Base-by-base conservation (phyloP, 1,140 invertebrate genomes). In the Archivesica marissinica region DNA sequence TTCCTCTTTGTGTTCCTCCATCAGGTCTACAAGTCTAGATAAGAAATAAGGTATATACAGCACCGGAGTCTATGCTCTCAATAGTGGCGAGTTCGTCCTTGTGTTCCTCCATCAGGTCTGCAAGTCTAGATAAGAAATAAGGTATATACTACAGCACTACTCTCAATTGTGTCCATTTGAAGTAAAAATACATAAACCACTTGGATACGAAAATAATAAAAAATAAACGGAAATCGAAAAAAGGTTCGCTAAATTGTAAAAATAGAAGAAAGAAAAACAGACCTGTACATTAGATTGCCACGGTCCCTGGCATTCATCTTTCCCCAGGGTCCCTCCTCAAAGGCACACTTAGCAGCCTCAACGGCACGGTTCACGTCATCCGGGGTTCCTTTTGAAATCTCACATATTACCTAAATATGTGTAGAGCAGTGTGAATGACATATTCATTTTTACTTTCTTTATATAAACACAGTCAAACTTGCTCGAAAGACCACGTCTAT, bases 1-100 rank as follows among this genome's bases (percentile, higher is more conserved):
- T 91, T 99, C 98, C 93, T 99, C 98, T 93, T 97, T 97, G 92
- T 99, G 96, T 88, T 97, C 92, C 86, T 99, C 97, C 98, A 99
- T 98, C 39, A 99, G 93, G 90, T 99, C 97, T 4, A 98, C 98
- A 81, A 99, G 94, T 92, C 96, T 97, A 89, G 33, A 76, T 61
- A 20, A 92, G 91, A 50, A 33, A 28, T 61, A 99, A 94, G 0
- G 98, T 99, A 93, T 99, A 99, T 0, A 99, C 98, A 0, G 98
- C 98, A 6, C 98, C 98, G 0, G 97, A 98, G 92, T 99, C 98
- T 7, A 99, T 95, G 0, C 96, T 96, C 92, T 99, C 98, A 9
- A 99, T 96, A 0, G 98, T 99, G 0, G 98, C 98, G 87, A 99
- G 94, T 91, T 99, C 98, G 93, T 99, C 98, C 93, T 97, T 97